Conservation (phyloP, 2,888 invertebrate species). For the Trachelus troglodyta region DNA sequence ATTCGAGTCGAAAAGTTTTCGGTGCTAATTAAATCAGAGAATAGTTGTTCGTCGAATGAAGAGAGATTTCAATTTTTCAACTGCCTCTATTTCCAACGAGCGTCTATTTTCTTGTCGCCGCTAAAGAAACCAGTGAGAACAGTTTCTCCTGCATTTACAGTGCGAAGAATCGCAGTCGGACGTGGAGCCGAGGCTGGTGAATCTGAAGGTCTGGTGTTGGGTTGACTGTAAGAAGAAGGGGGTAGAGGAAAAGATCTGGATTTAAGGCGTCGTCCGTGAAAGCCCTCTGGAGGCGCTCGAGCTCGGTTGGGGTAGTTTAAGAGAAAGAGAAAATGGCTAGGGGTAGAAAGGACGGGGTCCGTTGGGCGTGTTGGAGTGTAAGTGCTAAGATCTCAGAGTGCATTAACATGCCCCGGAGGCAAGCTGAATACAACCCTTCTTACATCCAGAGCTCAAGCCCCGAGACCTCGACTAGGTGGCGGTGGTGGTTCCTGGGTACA, state of each 20-base stretch:
- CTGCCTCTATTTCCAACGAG: conserved; percentile 12
- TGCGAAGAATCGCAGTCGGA: neutral
- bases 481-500: neutral
- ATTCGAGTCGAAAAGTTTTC: neutral
- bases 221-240: conserved; percentile 18
- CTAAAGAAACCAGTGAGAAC: conserved; percentile 18
- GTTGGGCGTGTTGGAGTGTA: conserved; percentile 64
- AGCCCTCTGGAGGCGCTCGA: conserved; percentile 61
- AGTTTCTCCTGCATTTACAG: conserved; percentile 20
- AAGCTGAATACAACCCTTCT: conserved; percentile 66
- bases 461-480: conserved; percentile 40
- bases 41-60: neutral
- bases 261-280: conserved; percentile 65
- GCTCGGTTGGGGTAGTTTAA: conserved; percentile 54
- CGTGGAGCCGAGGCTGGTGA: neutral
- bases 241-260: conserved; percentile 56
- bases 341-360: conserved; percentile 28
- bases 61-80: conserved; percentile 21
- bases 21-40: neutral
- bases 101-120: neutral
- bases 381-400: conserved; percentile 67
- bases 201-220: conserved; percentile 11
- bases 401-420: conserved; percentile 66
- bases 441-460: conserved; percentile 58
- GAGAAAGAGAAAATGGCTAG: conserved; percentile 64